phyloP scores from a whole-genome alignment of 2,888 invertebrate species.

The Drosophila subquinaria region DNA sequence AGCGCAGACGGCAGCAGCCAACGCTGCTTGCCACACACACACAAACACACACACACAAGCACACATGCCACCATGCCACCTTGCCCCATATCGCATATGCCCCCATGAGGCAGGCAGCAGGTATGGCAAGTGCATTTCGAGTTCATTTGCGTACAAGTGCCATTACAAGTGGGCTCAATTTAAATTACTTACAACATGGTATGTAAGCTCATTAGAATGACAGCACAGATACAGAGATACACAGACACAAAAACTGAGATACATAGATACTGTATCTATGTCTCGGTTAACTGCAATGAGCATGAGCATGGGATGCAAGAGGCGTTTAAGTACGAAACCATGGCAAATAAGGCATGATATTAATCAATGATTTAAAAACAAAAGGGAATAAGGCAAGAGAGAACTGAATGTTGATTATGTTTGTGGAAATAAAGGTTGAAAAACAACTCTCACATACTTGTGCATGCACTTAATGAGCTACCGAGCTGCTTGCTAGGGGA shows the following conservation, averaged over 20 bases:
- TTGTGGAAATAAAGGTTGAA: neutral
- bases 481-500: neutral
- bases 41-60: conserved; percentile 13
- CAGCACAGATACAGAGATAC: conserved; percentile 32
- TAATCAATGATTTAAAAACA: conserved; percentile 56
- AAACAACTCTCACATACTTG: neutral
- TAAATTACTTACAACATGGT: conserved; percentile 68
- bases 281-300: conserved; percentile 30
- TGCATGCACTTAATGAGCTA: neutral
- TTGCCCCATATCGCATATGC: neutral
- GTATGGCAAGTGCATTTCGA: conserved; percentile 55
- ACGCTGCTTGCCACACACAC: conserved; percentile 19
- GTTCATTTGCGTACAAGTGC: conserved; percentile 66
- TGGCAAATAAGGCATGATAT: conserved; percentile 55
- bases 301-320: conserved; percentile 29
- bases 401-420: conserved; percentile 22
- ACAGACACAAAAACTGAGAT: conserved; percentile 16
- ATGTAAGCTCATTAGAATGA: conserved; percentile 69
- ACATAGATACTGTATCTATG: conserved; percentile 1
- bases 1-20: conserved; percentile 69
- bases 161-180: conserved; percentile 63
- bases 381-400: conserved; percentile 27
- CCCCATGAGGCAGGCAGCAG: neutral
- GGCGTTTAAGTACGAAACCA: conserved; percentile 12
- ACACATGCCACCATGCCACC: conserved; percentile 6